A percentile compares a stretch with the other conserved stretches of the same genome.
Conservation (phyloP, 2,113 vertebrate species). For the Falco punctatus region DNA sequence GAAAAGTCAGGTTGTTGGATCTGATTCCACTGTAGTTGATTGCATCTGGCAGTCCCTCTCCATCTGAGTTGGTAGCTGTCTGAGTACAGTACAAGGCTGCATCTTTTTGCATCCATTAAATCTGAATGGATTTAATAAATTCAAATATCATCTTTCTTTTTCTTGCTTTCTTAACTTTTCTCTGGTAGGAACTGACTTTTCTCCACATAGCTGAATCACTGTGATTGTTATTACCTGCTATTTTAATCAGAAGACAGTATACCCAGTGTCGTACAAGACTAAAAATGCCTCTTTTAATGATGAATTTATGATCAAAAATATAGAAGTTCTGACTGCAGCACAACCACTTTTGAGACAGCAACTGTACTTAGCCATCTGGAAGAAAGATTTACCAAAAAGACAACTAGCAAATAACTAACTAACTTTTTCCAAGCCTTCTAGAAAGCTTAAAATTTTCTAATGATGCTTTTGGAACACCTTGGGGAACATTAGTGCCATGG, state of each 20-base stretch:
- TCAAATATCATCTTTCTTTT: background rate
- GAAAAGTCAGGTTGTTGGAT: background rate
- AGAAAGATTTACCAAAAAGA: background rate
- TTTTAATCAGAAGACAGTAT: background rate
- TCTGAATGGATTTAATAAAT: background rate
- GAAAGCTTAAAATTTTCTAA: background rate
- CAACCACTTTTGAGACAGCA: background rate
- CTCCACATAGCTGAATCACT: background rate
- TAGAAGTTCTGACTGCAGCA: background rate
- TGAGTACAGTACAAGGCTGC: background rate
- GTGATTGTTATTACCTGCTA: background rate
- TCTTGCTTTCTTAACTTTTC: background rate
- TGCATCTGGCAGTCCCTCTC: slow-evolving; percentile 2
- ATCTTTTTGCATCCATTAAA: background rate
- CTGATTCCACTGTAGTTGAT: background rate
- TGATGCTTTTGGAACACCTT: background rate
- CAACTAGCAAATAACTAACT: background rate
- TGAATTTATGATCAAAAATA: background rate
- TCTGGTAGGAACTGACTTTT: background rate
- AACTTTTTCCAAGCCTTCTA: background rate
- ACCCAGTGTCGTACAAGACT: background rate
- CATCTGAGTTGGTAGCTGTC: background rate
- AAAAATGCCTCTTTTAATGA: background rate
- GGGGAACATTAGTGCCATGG: background rate
- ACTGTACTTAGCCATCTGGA: background rate